Base-by-base conservation (phyloP, 2,888 invertebrate species). In the Adela reaumurella region DNA sequence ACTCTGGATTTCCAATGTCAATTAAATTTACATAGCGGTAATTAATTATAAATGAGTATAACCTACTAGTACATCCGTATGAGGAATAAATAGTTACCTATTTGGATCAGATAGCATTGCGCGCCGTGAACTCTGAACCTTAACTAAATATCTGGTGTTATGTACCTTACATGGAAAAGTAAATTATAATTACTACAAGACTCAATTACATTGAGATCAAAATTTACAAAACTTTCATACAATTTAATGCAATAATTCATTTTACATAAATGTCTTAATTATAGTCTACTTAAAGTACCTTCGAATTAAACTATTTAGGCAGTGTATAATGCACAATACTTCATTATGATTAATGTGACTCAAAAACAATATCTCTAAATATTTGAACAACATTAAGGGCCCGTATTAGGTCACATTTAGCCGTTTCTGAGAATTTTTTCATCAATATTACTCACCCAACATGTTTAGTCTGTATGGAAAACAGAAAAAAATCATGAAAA, bases 121-220 rank as follows among this genome's bases (percentile, higher is more conserved):
- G 42, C 42, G 16, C 11, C 42, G 4, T 42, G 6, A 42, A 43
- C n/a, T 44, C 29, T 18, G 49, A 49, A 43, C 43, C 17, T 35
- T 76, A 76, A 72, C 19, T 64, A 65, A 71, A 68, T 77, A 11
- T 24, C 24, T 14, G 77, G 78, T 78, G 78, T 78, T 77, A 68
- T 76, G 66, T 76, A 76, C 78, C 79, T 78, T 77, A 79, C 78
- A 69, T 67, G 64, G 64, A 68, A 65, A 62, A 48, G 11, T 45
- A 67, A 70, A 71, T 59, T 68, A 70, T 73, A 35, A 35, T 24
- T 35, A 3, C 35, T 35, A 35, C 4, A 6, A 65, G 70, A 68
- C 69, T 67, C 74, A 72, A 77, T 77, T 77, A 64, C 70, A 63
- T 71, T 77, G 77, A 77, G 78, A 78, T 78, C 78, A 78, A 74